Conservation (phyloP, 2,888 invertebrate species). For the Ctenicera cuprea region DNA sequence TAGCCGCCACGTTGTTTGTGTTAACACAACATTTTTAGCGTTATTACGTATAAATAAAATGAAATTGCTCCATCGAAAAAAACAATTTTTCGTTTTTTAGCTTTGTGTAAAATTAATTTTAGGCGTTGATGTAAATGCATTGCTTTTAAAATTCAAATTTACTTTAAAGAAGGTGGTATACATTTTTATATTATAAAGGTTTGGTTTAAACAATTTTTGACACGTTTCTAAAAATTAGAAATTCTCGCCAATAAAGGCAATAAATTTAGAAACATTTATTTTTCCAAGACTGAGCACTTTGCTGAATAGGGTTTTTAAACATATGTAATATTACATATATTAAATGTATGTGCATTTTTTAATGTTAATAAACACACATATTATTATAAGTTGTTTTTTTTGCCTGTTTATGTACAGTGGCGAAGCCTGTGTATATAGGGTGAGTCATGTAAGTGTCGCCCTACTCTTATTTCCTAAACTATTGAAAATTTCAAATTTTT, state of each 20-base stretch:
- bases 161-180: constrained; percentile 1
- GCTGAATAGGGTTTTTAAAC: constrained; percentile 63
- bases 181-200: neutral
- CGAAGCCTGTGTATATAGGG: no score
- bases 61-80: constrained; percentile 25
- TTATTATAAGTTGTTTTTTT: neutral
- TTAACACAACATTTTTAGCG: neutral
- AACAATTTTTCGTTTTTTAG: constrained; percentile 13
- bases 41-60: constrained; percentile 4
- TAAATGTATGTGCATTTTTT: constrained; percentile 65
- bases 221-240: constrained; percentile 27
- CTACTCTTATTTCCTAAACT: no score
- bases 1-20: constrained; percentile 17
- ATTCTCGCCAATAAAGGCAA: constrained; percentile 47
- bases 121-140: constrained; percentile 34
- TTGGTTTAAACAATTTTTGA: constrained; percentile 1
- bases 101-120: constrained; percentile 21
- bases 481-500: no score
- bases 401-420: no score
- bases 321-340: constrained; percentile 47
- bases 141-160: constrained; percentile 29
- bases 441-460: no score
- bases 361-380: constrained; percentile 57
- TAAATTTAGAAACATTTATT: constrained; percentile 60
- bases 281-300: constrained; percentile 65